phyloP scores from a whole-genome alignment of 2,113 vertebrate species.

The Mionectes macconnelli region DNA sequence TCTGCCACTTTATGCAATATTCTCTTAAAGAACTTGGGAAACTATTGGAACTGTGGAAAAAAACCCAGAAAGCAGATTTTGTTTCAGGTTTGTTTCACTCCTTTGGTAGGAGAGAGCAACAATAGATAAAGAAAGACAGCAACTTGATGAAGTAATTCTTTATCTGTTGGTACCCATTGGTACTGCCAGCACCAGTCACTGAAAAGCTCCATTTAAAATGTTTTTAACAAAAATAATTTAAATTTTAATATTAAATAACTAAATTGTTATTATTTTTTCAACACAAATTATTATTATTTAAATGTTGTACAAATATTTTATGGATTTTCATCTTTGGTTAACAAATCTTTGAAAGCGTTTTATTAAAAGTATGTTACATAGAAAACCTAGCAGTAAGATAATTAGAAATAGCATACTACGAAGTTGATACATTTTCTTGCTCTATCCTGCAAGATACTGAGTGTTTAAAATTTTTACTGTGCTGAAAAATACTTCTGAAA shows the following conservation, averaged over 20 bases:
- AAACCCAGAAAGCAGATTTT: neutral
- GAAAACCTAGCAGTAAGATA: neutral
- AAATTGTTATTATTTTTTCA: neutral
- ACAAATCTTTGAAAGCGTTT: neutral
- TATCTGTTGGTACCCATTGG: too few relatives aligned
- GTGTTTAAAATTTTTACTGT: neutral
- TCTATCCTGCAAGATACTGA: neutral
- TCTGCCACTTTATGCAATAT: neutral
- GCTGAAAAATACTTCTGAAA: neutral
- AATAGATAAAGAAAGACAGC: neutral
- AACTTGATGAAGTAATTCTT: neutral
- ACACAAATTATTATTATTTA: neutral
- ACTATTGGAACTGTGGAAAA: neutral
- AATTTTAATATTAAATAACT: neutral
- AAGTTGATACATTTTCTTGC: neutral
- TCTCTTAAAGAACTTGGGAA: neutral
- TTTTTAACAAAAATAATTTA: neutral
- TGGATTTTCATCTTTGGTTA: neutral
- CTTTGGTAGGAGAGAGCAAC: neutral
- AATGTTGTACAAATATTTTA: neutral
- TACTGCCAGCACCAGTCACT: neutral
- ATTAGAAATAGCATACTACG: neutral
- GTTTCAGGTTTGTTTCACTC: neutral
- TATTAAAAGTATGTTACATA: neutral
- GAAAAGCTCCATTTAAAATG: neutral